These are phyloP conservation scores for Propithecus deckenii DNA, from an alignment of 2,797 vertebrate genomes.

Conservation along the genomic window DNA sequence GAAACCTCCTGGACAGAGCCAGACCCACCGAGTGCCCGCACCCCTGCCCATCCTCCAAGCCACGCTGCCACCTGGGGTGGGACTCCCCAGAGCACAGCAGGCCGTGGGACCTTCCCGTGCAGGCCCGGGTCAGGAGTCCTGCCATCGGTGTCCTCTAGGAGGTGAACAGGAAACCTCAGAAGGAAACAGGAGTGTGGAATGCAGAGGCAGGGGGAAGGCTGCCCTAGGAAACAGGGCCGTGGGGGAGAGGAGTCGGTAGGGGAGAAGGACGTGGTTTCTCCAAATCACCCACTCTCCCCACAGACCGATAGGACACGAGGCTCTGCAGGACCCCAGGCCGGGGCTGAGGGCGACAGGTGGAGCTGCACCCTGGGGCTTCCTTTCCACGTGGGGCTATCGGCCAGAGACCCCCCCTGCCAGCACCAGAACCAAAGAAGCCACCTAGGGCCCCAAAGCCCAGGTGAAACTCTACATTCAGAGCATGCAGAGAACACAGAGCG, in stretches of 20 bases:
- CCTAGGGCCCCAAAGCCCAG: neutral
- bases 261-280: accelerated
- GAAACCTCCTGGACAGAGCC: neutral
- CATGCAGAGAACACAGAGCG: neutral
- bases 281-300: neutral
- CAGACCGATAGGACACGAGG: too few relatives aligned
- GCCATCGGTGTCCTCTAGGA: too few relatives aligned
- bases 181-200: too few relatives aligned
- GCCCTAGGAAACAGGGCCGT: neutral
- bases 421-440: neutral
- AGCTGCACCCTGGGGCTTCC: neutral
- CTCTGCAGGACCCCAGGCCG: neutral
- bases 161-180: neutral
- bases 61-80: neutral
- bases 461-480: neutral
- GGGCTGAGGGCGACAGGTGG: neutral
- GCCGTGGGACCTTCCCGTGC: neutral
- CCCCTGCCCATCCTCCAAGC: neutral
- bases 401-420: neutral
- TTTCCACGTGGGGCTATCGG: neutral
- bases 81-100: neutral
- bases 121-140: neutral
- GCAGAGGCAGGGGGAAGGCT: neutral
- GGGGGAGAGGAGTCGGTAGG: accelerated
- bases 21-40: neutral